phyloP scores from a whole-genome alignment of 2,113 vertebrate genomes.

The Pipra filicauda region DNA sequence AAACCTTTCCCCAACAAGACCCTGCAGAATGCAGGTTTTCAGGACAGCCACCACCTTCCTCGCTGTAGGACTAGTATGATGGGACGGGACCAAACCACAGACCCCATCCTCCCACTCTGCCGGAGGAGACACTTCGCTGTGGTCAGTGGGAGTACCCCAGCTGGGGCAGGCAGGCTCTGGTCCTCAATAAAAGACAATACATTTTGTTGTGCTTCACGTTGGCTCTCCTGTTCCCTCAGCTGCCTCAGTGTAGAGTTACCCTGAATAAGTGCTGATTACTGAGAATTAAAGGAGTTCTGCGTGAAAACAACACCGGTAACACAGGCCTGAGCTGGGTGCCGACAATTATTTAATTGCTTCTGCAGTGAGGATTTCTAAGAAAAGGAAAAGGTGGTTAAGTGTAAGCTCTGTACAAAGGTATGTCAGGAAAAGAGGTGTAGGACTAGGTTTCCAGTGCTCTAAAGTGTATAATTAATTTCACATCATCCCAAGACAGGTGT shows the following conservation, averaged over 20 bases:
- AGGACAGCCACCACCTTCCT: background rate
- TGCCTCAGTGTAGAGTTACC: background rate
- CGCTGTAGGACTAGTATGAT: rapidly evolving
- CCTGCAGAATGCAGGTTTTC: background rate
- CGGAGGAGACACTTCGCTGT: rapidly evolving
- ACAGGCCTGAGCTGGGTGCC: background rate
- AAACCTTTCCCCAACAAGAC: background rate
- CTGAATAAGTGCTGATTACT: background rate
- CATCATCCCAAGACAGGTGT: background rate
- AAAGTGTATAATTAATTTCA: background rate
- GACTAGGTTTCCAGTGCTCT: background rate
- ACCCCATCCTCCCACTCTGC: background rate
- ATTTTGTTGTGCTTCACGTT: rapidly evolving
- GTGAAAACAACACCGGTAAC: background rate
- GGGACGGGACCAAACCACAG: background rate
- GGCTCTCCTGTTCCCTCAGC: background rate
- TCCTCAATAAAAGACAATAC: background rate
- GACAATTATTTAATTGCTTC: background rate
- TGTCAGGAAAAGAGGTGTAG: background rate
- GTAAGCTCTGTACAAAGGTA: background rate
- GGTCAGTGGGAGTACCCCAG: background rate
- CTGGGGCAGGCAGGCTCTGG: background rate
- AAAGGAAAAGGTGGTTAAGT: background rate
- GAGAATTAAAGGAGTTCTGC: background rate
- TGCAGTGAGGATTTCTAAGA: background rate